Conservation (phyloP, 2,888 invertebrate species). For the Antheraea yamamai region DNA sequence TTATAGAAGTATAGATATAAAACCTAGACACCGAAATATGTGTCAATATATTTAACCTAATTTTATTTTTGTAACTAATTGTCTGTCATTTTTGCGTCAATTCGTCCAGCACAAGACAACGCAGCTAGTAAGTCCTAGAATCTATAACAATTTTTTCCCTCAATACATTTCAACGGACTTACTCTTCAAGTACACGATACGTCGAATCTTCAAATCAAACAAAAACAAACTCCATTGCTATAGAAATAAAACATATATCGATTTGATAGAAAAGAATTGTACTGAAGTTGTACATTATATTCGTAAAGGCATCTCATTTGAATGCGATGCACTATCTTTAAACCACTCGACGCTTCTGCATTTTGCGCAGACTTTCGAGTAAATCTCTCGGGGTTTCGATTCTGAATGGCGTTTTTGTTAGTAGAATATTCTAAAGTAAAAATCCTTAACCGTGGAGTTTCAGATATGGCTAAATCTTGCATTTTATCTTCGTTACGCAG, state of each 20-base stretch:
- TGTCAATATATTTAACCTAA: not conserved
- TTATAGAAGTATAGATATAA: not conserved
- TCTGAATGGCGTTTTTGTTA: slow-evolving; percentile 3
- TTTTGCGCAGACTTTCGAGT: not conserved
- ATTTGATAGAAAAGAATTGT: not conserved
- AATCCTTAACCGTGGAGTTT: not conserved
- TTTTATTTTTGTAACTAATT: not conserved
- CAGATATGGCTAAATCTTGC: not conserved
- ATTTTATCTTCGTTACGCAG: too few relatives aligned
- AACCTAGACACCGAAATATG: not conserved
- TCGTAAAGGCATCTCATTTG: slow-evolving; percentile 3
- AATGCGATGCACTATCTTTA: slow-evolving; percentile 2
- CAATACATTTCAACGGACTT: not conserved
- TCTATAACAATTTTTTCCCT: not conserved
- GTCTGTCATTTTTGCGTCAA: not conserved
- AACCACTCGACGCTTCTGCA: slow-evolving; percentile 4
- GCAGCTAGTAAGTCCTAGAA: not conserved
- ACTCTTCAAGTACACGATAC: too few relatives aligned
- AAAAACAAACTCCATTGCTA: not conserved
- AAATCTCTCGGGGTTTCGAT: not conserved
- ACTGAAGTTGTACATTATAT: not conserved
- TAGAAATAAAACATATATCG: not conserved
- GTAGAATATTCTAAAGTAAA: not conserved
- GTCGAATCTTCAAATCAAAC: not conserved
- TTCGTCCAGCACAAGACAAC: not conserved